These are phyloP conservation scores for Anarhynchus alexandrinus DNA, from an alignment of 2,113 vertebrate genomes.

Conservation along the genomic window DNA sequence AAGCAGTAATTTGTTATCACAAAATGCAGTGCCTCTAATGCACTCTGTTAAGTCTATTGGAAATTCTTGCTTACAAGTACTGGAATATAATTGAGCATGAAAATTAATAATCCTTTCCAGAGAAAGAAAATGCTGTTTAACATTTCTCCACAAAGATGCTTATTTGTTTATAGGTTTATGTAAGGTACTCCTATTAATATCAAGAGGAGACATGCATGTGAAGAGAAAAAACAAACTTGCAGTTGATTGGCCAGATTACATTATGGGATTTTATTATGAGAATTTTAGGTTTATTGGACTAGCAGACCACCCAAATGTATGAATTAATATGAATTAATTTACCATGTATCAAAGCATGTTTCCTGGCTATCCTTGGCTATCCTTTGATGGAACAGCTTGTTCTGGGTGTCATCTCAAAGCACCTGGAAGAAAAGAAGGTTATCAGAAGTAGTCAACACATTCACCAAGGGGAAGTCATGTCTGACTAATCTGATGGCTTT, in stretches of 20 bases:
- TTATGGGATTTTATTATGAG: neutral
- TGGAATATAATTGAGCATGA: neutral
- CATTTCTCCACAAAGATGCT: fast-evolving
- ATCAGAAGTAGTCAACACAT: too few species aligned
- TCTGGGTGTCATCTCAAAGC: too few species aligned
- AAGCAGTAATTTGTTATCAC: neutral
- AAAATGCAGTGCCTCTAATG: neutral
- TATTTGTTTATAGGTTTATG: neutral
- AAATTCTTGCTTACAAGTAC: neutral
- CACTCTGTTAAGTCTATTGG: neutral
- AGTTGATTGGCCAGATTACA: neutral
- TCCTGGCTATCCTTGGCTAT: too few species aligned
- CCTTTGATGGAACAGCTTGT: too few species aligned
- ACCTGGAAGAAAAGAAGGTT: too few species aligned
- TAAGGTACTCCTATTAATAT: neutral
- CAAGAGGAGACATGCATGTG: neutral
- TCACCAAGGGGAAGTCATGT: too few species aligned
- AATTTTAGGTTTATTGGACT: neutral
- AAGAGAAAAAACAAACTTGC: neutral
- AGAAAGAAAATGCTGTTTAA: neutral
- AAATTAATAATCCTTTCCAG: neutral
- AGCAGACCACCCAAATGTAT: neutral
- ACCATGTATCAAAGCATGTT: neutral
- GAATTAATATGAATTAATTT: neutral
- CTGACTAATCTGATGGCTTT: too few species aligned